A percentile compares a stretch with the other conserved stretches of the same genome.
Conservation (phyloP, 2,888 invertebrate genomes). For the Brachyptera risi region DNA sequence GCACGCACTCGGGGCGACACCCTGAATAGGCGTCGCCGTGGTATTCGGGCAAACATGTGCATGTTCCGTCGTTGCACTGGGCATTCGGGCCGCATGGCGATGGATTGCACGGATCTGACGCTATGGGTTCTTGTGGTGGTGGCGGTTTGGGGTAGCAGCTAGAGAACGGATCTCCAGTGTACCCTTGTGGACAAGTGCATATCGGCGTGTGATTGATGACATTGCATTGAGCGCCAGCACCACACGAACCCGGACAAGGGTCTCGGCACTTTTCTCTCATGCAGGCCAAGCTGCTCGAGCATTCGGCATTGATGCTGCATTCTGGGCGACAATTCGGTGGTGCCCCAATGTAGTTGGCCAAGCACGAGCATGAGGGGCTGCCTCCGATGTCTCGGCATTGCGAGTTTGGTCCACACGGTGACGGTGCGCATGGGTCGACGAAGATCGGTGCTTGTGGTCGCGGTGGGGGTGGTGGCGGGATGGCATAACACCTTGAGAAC, state of each 20-base stretch:
- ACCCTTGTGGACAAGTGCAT: slow-evolving; percentile 67
- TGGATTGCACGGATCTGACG: slow-evolving; percentile 57
- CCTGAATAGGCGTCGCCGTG: slow-evolving; percentile 59
- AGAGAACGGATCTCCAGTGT: slow-evolving; percentile 69
- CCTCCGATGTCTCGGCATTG: slow-evolving; percentile 46
- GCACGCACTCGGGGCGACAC: slow-evolving; percentile 74
- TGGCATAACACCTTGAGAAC: slow-evolving; percentile 62
- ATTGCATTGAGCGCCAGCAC: slow-evolving; percentile 39
- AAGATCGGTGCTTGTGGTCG: slow-evolving; percentile 40
- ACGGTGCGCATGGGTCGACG: slow-evolving; percentile 55
- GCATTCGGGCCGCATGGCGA: slow-evolving; percentile 51
- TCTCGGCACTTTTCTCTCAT: slow-evolving; percentile 40
- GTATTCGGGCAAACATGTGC: slow-evolving; percentile 48
- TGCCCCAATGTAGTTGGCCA: slow-evolving; percentile 38
- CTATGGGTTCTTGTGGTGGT: slow-evolving; percentile 38
- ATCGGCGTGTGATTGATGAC: slow-evolving; percentile 47
- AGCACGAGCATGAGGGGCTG: slow-evolving; percentile 46
- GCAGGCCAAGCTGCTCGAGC: slow-evolving; percentile 39
- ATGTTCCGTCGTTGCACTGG: slow-evolving; percentile 53
- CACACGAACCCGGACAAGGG: slow-evolving; percentile 40
- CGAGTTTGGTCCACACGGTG: slow-evolving; percentile 57
- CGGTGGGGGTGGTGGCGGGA: slow-evolving; percentile 42
- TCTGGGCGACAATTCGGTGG: slow-evolving; percentile 36
- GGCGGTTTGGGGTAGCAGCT: slow-evolving; percentile 43
- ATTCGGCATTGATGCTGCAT: slow-evolving; percentile 39